Evolutionary conservation across 2,797 vertebrate genomes (phyloP).

Genomic region (Schizopygopsis malacanthus): DNA sequence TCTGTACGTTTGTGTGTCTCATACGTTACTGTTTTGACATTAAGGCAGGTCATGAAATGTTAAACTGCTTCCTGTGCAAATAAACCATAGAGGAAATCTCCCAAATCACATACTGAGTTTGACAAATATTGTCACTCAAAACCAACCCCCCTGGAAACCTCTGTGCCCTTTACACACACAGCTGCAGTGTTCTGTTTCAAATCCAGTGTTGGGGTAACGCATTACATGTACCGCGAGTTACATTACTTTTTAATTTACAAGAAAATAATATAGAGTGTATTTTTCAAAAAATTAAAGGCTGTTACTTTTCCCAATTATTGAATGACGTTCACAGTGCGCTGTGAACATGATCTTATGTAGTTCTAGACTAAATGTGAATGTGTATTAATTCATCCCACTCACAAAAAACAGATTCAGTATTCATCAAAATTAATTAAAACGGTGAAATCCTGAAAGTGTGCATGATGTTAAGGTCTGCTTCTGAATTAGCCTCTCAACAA

Average conservation of each 20-base stretch:
- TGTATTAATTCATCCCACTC: too few species aligned
- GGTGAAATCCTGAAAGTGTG: neutral
- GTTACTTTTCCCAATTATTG: too few species aligned
- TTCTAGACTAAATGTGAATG: too few species aligned
- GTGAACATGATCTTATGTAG: too few species aligned
- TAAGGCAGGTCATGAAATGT: constrained; percentile 11
- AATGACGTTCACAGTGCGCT: too few species aligned
- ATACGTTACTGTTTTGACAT: constrained; percentile 1
- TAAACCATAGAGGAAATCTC: neutral
- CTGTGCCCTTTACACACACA: constrained; percentile 33
- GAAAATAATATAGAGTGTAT: too few species aligned
- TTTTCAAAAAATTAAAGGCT: too few species aligned
- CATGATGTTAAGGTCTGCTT: constrained; percentile 6
- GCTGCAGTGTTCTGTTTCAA: neutral
- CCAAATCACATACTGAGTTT: constrained; percentile 8
- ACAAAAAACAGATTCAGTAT: too few species aligned
- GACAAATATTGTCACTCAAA: constrained; percentile 5
- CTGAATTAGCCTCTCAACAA: neutral
- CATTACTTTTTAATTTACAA: too few species aligned
- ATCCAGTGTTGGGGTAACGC: neutral
- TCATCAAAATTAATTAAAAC: too few species aligned
- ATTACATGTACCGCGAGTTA: too few species aligned
- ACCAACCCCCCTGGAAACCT: constrained; percentile 25
- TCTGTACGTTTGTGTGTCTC: neutral
- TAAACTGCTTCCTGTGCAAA: constrained; percentile 23